Evolutionary conservation across 2,888 invertebrate species (phyloP).

Genomic region (Chrysotoxum bicinctum): DNA sequence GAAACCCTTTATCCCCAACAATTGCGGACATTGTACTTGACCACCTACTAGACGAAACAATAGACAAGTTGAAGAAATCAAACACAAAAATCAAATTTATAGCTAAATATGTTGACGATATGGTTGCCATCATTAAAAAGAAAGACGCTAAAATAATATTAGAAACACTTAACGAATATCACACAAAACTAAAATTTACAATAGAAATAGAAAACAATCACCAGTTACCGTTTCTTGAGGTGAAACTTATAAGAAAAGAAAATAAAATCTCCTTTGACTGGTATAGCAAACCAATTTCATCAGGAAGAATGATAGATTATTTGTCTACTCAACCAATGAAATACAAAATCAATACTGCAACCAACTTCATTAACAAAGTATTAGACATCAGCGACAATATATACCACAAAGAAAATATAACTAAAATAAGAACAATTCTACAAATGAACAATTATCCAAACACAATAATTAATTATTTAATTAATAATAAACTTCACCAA

Average conservation of each 20-base stretch:
- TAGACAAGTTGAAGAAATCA: not conserved
- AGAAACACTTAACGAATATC: not conserved
- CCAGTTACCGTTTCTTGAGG: not conserved
- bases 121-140: not conserved
- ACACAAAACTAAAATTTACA: not conserved
- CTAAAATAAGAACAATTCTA: too few relatives aligned
- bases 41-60: not conserved
- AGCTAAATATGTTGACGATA: not conserved
- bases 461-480: too few relatives aligned
- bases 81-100: not conserved
- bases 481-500: too few relatives aligned
- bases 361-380: too few relatives aligned
- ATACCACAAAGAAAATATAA: too few relatives aligned
- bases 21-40: not conserved
- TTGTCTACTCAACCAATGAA: too few relatives aligned
- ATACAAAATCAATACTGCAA: too few relatives aligned
- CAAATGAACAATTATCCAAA: too few relatives aligned
- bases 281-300: not conserved
- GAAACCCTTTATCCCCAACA: not conserved
- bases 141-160: not conserved
- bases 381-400: too few relatives aligned
- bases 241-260: not conserved
- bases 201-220: not conserved
- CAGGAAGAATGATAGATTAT: too few relatives aligned
- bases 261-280: not conserved